A percentile compares a stretch with the other conserved stretches of the same genome.
Evolutionary conservation across 2,888 invertebrate genomes (phyloP).

Genomic region (Venusia cambrica): DNA sequence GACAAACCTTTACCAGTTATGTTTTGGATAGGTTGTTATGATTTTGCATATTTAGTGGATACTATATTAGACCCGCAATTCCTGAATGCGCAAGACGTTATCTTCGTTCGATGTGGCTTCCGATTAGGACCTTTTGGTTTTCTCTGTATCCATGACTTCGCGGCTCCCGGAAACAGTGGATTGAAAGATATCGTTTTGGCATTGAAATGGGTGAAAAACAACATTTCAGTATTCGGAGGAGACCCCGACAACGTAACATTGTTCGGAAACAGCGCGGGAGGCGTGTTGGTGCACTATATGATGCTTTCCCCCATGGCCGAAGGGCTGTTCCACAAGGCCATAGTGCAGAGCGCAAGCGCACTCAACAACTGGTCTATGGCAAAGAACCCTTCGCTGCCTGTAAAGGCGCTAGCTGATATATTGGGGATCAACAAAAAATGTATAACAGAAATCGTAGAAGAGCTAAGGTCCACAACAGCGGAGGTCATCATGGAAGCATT

Average conservation of each 20-base stretch:
- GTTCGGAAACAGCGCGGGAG: conserved; percentile 72
- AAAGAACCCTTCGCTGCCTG: conserved; percentile 54
- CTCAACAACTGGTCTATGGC: conserved; percentile 63
- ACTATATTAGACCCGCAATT: conserved; percentile 55
- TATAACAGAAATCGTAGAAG: conserved; percentile 56
- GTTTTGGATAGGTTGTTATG: conserved; percentile 73
- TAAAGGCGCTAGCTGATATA: conserved; percentile 50
- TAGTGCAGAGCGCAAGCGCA: conserved; percentile 69
- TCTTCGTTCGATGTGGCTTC: conserved; percentile 68
- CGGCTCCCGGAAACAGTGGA: conserved; percentile 71
- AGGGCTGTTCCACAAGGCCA: conserved; percentile 70
- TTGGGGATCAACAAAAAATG: conserved; percentile 48
- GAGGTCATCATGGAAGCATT: conserved; percentile 49
- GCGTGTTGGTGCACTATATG: conserved; percentile 67
- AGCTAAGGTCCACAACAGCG: conserved; percentile 46
- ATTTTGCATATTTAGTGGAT: conserved; percentile 50
- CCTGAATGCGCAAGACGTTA: conserved; percentile 52
- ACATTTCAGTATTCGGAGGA: conserved; percentile 67
- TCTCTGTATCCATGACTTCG: conserved; percentile 61
- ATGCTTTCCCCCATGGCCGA: conserved; percentile 71
- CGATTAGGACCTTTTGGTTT: conserved; percentile 73
- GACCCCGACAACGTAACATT: conserved; percentile 70
- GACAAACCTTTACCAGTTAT: conserved; percentile 67
- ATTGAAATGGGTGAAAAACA: conserved; percentile 67
- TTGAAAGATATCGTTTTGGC: conserved; percentile 70